phyloP scores from a whole-genome alignment of 2,113 vertebrate species.

The Chroicocephalus ridibundus region DNA sequence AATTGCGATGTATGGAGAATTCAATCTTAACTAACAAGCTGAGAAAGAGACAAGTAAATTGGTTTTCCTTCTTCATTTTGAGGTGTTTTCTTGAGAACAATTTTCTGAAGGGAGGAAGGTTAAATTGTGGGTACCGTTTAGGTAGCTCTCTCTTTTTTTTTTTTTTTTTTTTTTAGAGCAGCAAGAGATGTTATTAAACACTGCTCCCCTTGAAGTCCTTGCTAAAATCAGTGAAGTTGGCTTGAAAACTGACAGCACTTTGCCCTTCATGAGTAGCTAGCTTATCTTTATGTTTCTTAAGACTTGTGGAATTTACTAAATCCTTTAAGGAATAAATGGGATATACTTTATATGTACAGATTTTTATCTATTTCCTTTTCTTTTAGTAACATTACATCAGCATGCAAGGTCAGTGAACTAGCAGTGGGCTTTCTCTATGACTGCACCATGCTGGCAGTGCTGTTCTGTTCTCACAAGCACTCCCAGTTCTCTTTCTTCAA shows the following conservation, averaged over 20 bases:
- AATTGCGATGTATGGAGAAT: slow-evolving; percentile 35
- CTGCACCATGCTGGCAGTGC: background rate
- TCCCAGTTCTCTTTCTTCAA: slow-evolving; percentile 6
- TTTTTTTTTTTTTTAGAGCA: slow-evolving; percentile 41
- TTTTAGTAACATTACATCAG: background rate
- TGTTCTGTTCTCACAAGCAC: background rate
- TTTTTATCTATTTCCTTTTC: background rate
- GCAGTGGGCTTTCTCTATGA: background rate
- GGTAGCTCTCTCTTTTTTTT: background rate
- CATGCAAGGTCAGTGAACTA: background rate
- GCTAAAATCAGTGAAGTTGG: background rate
- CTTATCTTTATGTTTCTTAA: slow-evolving; percentile 37
- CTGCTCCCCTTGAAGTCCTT: background rate
- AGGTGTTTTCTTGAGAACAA: background rate
- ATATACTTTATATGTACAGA: background rate
- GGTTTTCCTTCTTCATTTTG: slow-evolving; percentile 43
- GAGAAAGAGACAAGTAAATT: slow-evolving; percentile 37
- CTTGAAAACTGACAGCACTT: background rate
- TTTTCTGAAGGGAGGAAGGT: slow-evolving; percentile 9
- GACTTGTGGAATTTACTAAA: slow-evolving; percentile 36
- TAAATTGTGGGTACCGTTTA: slow-evolving; percentile 31
- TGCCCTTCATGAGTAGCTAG: background rate
- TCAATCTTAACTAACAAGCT: slow-evolving; percentile 33
- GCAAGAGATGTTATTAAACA: background rate
- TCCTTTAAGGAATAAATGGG: slow-evolving; percentile 16